phyloP scores from a whole-genome alignment of 2,888 invertebrate species.

The Hybos culiciformis region DNA sequence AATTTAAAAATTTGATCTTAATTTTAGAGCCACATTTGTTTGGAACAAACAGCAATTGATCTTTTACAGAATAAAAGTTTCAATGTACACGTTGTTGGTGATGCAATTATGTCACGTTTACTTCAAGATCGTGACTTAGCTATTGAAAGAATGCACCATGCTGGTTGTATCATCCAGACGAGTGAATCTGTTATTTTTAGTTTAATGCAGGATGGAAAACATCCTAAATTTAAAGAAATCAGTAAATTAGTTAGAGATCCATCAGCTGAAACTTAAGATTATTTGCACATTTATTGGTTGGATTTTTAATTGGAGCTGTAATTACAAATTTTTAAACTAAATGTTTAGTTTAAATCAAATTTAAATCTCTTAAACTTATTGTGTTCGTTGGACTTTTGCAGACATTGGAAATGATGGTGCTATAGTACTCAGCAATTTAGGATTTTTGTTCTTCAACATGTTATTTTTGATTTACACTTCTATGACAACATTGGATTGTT shows the following conservation, averaged over 20 bases:
- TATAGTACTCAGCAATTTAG: no score
- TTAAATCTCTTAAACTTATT: no score
- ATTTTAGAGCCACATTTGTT: slow-evolving; percentile 61
- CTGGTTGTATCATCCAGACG: slow-evolving; percentile 67
- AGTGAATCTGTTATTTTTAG: slow-evolving; percentile 67
- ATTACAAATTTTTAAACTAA: no score
- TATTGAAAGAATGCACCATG: slow-evolving; percentile 54
- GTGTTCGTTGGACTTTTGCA: no score
- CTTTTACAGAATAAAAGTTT: slow-evolving; percentile 40
- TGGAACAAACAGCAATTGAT: slow-evolving; percentile 68
- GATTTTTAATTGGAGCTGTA: no score
- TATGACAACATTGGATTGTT: no score
- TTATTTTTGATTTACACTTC: no score
- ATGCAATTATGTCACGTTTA: slow-evolving; percentile 61
- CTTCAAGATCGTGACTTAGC: slow-evolving; percentile 53
- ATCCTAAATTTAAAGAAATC: slow-evolving; percentile 58
- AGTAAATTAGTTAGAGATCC: slow-evolving; percentile 45
- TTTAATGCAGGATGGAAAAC: slow-evolving; percentile 54
- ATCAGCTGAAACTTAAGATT: no score
- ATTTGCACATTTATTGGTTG: no score
- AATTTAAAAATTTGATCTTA: background rate
- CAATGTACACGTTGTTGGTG: slow-evolving; percentile 61
- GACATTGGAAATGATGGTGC: no score
- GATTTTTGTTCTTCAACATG: no score
- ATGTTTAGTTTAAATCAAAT: no score